These are phyloP conservation scores for Patella vulgata DNA, from an alignment of 1,140 invertebrate species.

Conservation along the genomic window DNA sequence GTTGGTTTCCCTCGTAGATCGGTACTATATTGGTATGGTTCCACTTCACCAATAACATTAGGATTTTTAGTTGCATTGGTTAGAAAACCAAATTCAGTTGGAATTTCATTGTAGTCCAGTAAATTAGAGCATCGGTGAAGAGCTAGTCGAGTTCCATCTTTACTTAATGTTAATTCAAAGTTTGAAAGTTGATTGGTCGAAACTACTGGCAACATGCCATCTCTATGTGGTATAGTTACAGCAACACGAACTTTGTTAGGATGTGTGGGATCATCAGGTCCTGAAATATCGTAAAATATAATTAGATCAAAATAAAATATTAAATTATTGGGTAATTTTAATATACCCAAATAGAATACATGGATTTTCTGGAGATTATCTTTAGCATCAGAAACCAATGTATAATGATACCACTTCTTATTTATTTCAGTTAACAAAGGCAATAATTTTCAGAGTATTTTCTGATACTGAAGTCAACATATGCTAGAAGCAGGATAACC, in stretches of 20 bases:
- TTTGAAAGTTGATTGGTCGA: conserved; percentile 65
- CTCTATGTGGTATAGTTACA: conserved; percentile 64
- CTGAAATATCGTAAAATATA: conserved; percentile 28
- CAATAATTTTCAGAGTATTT: too few relatives aligned
- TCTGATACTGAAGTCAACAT: too few relatives aligned
- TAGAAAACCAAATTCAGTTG: conserved; percentile 56
- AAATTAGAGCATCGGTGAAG: conserved; percentile 67
- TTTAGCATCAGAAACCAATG: too few relatives aligned
- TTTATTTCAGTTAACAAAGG: background rate
- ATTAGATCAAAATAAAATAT: too few relatives aligned
- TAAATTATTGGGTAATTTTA: too few relatives aligned
- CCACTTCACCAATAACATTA: conserved; percentile 49
- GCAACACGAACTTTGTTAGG: conserved; percentile 61
- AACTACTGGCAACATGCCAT: conserved; percentile 66
- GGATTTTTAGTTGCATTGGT: conserved; percentile 54
- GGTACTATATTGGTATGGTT: conserved; percentile 61
- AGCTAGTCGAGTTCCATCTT: conserved; percentile 55
- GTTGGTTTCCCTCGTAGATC: conserved; percentile 53
- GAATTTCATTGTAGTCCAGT: conserved; percentile 53
- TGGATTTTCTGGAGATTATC: too few relatives aligned
- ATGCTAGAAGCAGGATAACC: too few relatives aligned
- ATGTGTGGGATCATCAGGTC: conserved; percentile 52
- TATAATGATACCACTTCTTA: too few relatives aligned
- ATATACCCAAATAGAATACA: too few relatives aligned
- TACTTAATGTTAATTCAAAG: conserved; percentile 64